phyloP scores from a whole-genome alignment of 2,113 vertebrate species.

The Anoura caudifer region DNA sequence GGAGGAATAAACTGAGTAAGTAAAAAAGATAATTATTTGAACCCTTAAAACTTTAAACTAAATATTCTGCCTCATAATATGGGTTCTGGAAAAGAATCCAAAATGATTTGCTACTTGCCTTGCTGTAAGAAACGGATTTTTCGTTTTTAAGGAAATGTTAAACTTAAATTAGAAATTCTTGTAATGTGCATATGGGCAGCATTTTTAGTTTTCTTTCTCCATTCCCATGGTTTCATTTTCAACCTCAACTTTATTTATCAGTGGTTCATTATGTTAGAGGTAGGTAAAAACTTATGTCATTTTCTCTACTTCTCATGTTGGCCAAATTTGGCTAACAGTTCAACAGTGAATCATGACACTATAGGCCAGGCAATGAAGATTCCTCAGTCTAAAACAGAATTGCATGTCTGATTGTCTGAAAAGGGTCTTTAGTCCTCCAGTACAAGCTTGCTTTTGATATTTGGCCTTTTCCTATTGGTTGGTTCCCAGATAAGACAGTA shows the following conservation, averaged over 20 bases:
- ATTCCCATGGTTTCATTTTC: background rate
- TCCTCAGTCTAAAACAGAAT: background rate
- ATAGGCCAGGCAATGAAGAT: background rate
- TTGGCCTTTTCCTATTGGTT: background rate
- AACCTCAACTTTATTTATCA: background rate
- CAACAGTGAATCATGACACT: background rate
- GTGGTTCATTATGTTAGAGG: background rate
- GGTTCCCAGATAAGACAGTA: background rate
- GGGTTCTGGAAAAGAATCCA: background rate
- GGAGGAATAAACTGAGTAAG: conserved; percentile 20
- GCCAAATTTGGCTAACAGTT: background rate
- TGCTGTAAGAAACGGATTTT: background rate
- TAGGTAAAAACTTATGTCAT: background rate
- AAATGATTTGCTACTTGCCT: background rate
- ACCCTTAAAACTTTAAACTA: background rate
- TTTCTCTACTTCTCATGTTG: background rate
- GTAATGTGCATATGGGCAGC: background rate
- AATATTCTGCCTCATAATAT: background rate
- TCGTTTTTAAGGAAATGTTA: background rate
- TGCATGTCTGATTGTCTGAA: background rate
- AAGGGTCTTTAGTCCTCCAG: background rate
- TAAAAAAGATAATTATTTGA: background rate
- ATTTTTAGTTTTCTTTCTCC: background rate
- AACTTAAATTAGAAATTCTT: background rate
- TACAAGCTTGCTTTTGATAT: background rate